A percentile compares a stretch with the other conserved stretches of the same genome.
Evolutionary conservation across 2,888 invertebrate genomes (phyloP).

Genomic region (Volucella zonaria): DNA sequence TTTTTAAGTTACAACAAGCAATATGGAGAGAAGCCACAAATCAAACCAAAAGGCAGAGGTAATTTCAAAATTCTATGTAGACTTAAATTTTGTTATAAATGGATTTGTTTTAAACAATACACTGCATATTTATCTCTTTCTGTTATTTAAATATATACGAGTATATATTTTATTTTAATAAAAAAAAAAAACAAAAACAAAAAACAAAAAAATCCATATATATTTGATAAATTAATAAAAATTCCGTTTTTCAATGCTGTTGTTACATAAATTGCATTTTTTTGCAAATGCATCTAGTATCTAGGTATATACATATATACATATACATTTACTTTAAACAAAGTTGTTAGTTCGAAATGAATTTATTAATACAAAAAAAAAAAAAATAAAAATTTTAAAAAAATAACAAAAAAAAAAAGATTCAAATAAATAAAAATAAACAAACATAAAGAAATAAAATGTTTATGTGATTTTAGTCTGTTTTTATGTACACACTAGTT

Average conservation of each 20-base stretch:
- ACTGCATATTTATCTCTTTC: too few relatives aligned
- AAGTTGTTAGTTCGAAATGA: conserved; percentile 36
- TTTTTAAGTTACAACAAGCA: too few relatives aligned
- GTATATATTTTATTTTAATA: too few relatives aligned
- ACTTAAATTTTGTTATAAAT: too few relatives aligned
- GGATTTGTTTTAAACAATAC: too few relatives aligned
- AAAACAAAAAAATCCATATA: not conserved
- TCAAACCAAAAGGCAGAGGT: too few relatives aligned
- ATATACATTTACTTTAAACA: conserved; percentile 15
- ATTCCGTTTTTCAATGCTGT: conserved; percentile 36
- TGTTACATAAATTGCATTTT: conserved; percentile 51
- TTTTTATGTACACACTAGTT: conserved; percentile 38
- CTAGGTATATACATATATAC: conserved; percentile 13
- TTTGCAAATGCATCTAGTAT: conserved; percentile 24
- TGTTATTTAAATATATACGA: too few relatives aligned
- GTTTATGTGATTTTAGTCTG: conserved; percentile 39
- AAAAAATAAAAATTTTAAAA: not conserved
- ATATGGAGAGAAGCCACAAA: too few relatives aligned
- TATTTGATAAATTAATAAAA: conserved; percentile 42
- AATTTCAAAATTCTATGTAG: too few relatives aligned
- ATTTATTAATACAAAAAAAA: conserved; percentile 15
- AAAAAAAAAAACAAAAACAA: too few relatives aligned
- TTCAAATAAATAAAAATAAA: too few relatives aligned
- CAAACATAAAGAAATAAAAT: not conserved
- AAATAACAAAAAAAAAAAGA: conserved; percentile 4